Percentiles rank a stretch among this genome's conserved stretches.
Conservation (phyloP, 2,797 vertebrate genomes). For the Gambusia yucatana region DNA sequence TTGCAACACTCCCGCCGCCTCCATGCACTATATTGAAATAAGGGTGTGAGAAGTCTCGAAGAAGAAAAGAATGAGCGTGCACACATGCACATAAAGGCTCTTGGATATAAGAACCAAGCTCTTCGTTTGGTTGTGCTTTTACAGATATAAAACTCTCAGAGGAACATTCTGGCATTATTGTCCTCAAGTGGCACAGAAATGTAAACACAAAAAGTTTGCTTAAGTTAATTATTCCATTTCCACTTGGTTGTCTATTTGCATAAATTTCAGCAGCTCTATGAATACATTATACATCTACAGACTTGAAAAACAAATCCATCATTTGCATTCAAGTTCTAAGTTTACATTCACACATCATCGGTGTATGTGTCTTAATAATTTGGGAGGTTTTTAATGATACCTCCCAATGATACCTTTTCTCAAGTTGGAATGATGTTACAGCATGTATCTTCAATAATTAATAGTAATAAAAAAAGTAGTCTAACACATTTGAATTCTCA, state of each 20-base stretch:
- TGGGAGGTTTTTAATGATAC: background rate
- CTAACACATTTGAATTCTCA: background rate
- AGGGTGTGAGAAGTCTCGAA: conserved; percentile 30
- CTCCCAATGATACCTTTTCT: background rate
- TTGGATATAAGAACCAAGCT: conserved; percentile 39
- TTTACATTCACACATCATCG: background rate
- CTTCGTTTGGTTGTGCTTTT: conserved; percentile 33
- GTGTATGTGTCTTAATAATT: background rate
- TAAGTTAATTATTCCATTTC: conserved; percentile 24
- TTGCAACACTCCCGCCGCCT: conserved; percentile 8
- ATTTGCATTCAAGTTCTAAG: background rate
- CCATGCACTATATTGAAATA: conserved; percentile 21
- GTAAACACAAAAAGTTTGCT: conserved; percentile 34
- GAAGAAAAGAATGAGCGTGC: conserved; percentile 4
- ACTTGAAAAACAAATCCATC: background rate
- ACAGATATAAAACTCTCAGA: conserved; percentile 25
- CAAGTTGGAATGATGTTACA: background rate
- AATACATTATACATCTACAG: conserved; percentile 7
- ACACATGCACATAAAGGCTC: conserved; percentile 35
- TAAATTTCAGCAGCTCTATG: conserved; percentile 1
- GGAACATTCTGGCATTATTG: conserved; percentile 27
- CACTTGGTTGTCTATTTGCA: conserved; percentile 6
- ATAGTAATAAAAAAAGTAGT: background rate
- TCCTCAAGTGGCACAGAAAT: conserved; percentile 27
- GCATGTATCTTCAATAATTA: background rate